Base-by-base conservation (phyloP, 2,797 vertebrate genomes). In the Champsocephalus gunnari region DNA sequence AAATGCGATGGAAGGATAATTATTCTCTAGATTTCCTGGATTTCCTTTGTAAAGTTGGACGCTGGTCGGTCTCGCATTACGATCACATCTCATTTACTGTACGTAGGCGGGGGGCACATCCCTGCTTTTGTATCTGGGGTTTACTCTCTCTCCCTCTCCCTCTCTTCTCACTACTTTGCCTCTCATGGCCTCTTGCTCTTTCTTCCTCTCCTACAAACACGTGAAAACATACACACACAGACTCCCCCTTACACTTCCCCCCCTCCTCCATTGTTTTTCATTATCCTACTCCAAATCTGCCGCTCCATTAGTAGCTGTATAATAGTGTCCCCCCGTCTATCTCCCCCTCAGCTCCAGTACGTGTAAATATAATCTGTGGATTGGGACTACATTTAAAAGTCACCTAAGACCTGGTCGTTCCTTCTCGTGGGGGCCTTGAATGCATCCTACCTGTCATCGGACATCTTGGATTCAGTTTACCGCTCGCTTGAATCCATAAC, bases 281-380 rank as follows among this genome's bases (percentile, higher is more conserved):
- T 94, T 90, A 94, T 94, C 92, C 94, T 93, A 92, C 94, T 92
- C 90, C 93, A 94, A 93, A 95, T 92, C 88, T 88, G 71, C 67
- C 77, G 90, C 79, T 90, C 93, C 89, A 93, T 94, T 95, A 93
- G 90, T 92, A 84, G 93, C 87, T 84, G 87, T 84, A 94, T 94
- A 95, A 94, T 95, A 88, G 90, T 76, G 73, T 74, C 57, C 70
- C 85, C 65, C 66, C 41, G 11, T 11, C 63, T 28, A 5, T 75
- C 88, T 81, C 81, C 79, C 84, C 75, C 80, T 77, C 84, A 9
- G 75, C 79, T 70, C 83, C 77, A 21, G 24, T 24, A 24, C 24
- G 24, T 24, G 24, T 28, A 47, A 47, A 47, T 7, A 47, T 14
- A 16, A 47, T 47, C 45, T 47, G 45, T 47, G 7, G 9, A 47